A percentile compares a stretch with the other conserved stretches of the same genome.
phyloP scores from a whole-genome alignment of 2,113 vertebrate genomes.

The Chloropsis cyanopogon region DNA sequence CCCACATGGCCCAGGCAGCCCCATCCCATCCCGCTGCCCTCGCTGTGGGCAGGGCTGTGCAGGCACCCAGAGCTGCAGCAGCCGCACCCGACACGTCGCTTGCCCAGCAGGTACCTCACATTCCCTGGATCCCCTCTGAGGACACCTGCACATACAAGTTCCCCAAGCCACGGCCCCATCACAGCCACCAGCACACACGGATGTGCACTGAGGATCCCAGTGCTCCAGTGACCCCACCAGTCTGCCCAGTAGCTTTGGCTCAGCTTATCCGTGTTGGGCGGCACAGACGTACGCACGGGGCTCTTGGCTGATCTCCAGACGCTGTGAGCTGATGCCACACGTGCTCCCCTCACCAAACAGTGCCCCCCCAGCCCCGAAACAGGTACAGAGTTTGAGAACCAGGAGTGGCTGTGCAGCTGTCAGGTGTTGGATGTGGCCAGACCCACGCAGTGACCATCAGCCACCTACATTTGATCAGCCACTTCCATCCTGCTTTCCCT shows the following conservation, averaged over 20 bases:
- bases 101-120: not conserved
- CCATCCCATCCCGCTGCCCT: not conserved
- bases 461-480: not conserved
- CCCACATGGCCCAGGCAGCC: not conserved
- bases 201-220: not conserved
- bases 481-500: not conserved
- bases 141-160: fast-evolving
- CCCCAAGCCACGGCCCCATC: not conserved
- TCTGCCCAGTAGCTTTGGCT: not conserved
- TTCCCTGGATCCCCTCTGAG: not conserved
- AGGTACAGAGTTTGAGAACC: not conserved
- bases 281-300: too few species aligned
- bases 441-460: not conserved
- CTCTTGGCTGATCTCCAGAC: not conserved
- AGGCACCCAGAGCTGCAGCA: not conserved
- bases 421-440: not conserved
- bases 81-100: fast-evolving
- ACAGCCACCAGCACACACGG: not conserved
- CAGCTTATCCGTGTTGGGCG: not conserved
- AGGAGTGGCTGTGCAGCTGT: not conserved
- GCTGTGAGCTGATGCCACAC: not conserved
- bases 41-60: not conserved
- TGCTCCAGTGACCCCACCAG: not conserved
- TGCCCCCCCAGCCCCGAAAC: not conserved
- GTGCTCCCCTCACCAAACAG: too few species aligned